Conservation (phyloP, 2,888 invertebrate species). For the Lathronympha strigana region DNA sequence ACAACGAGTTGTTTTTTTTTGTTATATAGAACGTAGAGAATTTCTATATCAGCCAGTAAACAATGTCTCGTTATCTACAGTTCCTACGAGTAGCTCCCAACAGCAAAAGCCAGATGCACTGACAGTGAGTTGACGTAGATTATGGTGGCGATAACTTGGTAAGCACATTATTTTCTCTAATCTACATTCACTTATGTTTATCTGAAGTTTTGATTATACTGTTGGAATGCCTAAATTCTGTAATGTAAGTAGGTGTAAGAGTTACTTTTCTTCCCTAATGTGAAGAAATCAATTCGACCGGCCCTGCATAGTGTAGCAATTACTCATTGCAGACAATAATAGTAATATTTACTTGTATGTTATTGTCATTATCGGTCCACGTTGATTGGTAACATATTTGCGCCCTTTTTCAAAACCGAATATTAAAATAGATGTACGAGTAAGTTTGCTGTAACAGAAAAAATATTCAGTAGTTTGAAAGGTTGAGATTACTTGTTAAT, state of each 20-base stretch:
- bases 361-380: constrained; percentile 37
- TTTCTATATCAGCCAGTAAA: no score
- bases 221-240: neutral
- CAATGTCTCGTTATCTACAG: no score
- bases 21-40: no score
- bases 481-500: neutral
- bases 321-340: constrained; percentile 59
- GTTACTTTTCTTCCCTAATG: constrained; percentile 7
- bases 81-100: no score
- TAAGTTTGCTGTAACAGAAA: constrained; percentile 2
- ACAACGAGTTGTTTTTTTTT: neutral
- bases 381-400: constrained; percentile 34
- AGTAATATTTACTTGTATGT: constrained; percentile 43
- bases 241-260: constrained; percentile 7
- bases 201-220: neutral
- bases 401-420: constrained; percentile 41
- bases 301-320: constrained; percentile 35
- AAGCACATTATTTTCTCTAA: no score
- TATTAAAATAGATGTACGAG: neutral
- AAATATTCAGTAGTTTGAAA: neutral
- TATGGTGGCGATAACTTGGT: no score
- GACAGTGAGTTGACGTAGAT: no score
- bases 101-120: no score
- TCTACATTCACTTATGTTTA: no score
- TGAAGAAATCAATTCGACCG: constrained; percentile 13